Evolutionary conservation across 2,113 vertebrate species (phyloP), one percentile per base, ranked within the genome.

Genomic region (Thalassoma bifasciatum): DNA sequence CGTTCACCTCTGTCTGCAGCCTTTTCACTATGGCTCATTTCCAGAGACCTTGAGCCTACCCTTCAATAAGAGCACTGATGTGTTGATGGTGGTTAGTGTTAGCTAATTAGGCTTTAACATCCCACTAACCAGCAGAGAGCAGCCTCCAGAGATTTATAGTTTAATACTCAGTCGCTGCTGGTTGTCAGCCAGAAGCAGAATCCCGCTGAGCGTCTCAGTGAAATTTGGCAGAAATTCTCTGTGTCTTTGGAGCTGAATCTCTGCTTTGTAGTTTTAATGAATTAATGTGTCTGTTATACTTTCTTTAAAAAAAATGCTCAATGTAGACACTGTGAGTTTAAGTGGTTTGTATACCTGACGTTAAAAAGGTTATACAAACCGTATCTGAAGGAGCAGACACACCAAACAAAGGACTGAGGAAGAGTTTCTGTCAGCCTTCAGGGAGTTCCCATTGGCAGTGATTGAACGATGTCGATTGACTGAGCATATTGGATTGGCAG

Each of bases 11-110:
- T 65, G 69, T 64, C 66, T 30, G 16, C 37, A 65, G 65, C 24
- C 52, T 70, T 80, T 75, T 79, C 40, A 77, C 42, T 40, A 71
- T 46, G 46, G 42, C 38, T 72, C 56, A 37, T 66, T 81, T 40
- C 53, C 56, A 38, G 10, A 62, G 79, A 86, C 59, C 79, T 81
- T 44, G 59, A 78, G 59, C n/a, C 38, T 59, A 19, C 34, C 58
- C 61, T 61, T 75, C 49, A 47, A 72, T 79, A 67, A 68, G 36
- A 24, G 16, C 37, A 37, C 23, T 53, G 61, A 21, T 11, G 13
- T 46, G 37, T 59, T 17, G 40, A 47, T 37, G 52, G 60, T 13
- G 58, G 66, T 72, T 68, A 70, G 53, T 59, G 53, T 53, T 66
- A 8, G 8, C 30, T 72, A 71, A 77, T 59, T 49, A 81, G 34